Evolutionary conservation across 2,888 invertebrate species (phyloP), one percentile per base, ranked within the genome.

Genomic region (Drosophila fulvimacula): DNA sequence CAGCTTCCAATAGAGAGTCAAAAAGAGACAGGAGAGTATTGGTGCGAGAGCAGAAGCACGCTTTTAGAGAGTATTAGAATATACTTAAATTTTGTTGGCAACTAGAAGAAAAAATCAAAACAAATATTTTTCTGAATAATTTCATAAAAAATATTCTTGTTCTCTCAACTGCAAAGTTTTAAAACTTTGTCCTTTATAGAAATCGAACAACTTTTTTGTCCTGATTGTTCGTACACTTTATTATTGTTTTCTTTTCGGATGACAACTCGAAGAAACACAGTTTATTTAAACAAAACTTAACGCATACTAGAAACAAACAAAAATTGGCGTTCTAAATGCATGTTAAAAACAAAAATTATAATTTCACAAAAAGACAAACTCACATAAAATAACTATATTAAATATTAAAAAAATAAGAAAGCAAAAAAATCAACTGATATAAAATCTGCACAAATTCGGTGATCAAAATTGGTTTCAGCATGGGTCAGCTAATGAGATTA

Each of bases 401-500:
- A 30, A 53, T 27, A n/a, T 51, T 59, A 59, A 30, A 17, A 38
- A 59, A 53, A 57, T 41, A 5, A 68, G 9, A 13, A 15, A 11
- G 39, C 15, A 52, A 4, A 39, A 58, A 46, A 53, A 66, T 6
- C 6, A 57, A 51, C 21, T 34, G 17, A 44, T 17, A 38, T n/a
- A 57, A 30, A 46, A 52, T 21, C 38, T 57, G 44, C 65, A 65
- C 57, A 58, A 19, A 59, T 59, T 53, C 53, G 69, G 42, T 51
- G 27, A 44, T 10, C 34, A 24, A 17, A 56, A 68, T 60, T 69
- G 53, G 34, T 67, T 53, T 42, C 59, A 67, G 68, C 53, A 69
- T 58, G 46, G 59, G 39, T 57, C 56, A 46, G 72, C 49, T 46
- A 38, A 9, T 39, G 27, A 27, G 11, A 27, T 15, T 21, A 11